These are phyloP conservation scores for Plecotus auritus DNA, from an alignment of 2,113 vertebrate species.

Conservation along the genomic window DNA sequence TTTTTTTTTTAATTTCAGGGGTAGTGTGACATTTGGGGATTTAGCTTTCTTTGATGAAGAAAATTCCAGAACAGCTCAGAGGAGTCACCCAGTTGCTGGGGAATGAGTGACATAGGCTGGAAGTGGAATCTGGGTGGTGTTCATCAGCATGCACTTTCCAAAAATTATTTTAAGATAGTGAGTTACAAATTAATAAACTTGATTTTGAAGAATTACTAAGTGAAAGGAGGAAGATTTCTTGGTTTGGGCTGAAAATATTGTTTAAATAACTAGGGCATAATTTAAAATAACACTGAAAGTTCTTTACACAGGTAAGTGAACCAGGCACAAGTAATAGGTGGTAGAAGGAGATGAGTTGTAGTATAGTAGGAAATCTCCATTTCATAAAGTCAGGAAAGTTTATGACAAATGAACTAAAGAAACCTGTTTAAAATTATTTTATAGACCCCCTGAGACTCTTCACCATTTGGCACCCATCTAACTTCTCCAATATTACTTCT, in stretches of 20 bases:
- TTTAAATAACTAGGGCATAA: background rate
- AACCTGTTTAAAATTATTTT: background rate
- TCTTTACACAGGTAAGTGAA: background rate
- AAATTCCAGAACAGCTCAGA: background rate
- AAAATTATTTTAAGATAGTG: background rate
- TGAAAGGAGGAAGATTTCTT: background rate
- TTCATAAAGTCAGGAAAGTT: background rate
- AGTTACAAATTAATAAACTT: background rate
- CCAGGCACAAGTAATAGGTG: too few species aligned
- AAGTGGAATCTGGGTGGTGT: accelerated
- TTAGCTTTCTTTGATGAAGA: background rate
- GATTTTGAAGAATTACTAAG: background rate
- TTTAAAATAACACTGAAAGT: background rate
- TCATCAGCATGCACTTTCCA: accelerated
- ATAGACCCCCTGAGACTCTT: background rate
- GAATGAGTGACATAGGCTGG: accelerated
- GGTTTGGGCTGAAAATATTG: background rate
- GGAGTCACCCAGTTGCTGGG: background rate
- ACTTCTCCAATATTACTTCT: background rate
- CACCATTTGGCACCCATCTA: accelerated
- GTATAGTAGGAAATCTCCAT: background rate
- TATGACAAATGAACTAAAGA: background rate
- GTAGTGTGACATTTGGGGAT: background rate
- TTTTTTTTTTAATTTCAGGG: too few species aligned
- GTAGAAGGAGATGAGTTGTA: background rate